Percentiles rank a stretch among this genome's conserved stretches.
Conservation (phyloP, 2,797 vertebrate genomes). For the Microctenopoma lineatum region DNA sequence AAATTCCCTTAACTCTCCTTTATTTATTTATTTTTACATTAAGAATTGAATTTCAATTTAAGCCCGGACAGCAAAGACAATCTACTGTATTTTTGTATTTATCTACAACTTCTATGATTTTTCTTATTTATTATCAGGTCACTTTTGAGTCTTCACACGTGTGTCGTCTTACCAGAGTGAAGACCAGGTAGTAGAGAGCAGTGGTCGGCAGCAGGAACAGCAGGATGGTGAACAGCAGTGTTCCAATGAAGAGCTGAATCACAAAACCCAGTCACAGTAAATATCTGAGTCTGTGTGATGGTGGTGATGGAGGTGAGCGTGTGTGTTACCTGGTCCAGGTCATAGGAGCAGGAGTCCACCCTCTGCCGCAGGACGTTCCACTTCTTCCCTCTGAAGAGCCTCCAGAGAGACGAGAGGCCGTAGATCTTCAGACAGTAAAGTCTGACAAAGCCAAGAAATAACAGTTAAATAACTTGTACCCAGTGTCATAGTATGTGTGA, state of each 20-base stretch:
- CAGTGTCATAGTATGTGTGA: neutral
- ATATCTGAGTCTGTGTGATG: neutral
- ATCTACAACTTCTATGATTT: too few relatives aligned
- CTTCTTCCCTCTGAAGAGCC: constrained; percentile 98
- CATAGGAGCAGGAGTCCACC: constrained; percentile 97
- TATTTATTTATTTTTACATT: too few relatives aligned
- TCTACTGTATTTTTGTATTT: too few relatives aligned
- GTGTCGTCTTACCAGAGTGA: constrained; percentile 90
- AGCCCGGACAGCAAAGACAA: too few relatives aligned
- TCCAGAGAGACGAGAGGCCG: constrained; percentile 95
- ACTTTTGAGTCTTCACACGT: neutral
- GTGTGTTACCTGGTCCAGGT: constrained; percentile 92
- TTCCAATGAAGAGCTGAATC: constrained; percentile 93
- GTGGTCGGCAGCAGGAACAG: constrained; percentile 96
- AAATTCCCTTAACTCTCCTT: too few relatives aligned
- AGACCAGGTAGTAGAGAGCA: constrained; percentile 97
- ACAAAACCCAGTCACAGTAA: neutral
- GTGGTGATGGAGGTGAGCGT: neutral
- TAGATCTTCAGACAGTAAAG: constrained; percentile 96
- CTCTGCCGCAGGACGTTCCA: constrained; percentile 97
- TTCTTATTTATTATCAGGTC: too few relatives aligned
- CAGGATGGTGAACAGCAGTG: constrained; percentile 94
- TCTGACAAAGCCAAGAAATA: constrained; percentile 70
- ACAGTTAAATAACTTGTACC: neutral
- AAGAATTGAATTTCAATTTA: too few relatives aligned